Conservation (phyloP, 2,113 vertebrate genomes). For the Smithornis capensis region DNA sequence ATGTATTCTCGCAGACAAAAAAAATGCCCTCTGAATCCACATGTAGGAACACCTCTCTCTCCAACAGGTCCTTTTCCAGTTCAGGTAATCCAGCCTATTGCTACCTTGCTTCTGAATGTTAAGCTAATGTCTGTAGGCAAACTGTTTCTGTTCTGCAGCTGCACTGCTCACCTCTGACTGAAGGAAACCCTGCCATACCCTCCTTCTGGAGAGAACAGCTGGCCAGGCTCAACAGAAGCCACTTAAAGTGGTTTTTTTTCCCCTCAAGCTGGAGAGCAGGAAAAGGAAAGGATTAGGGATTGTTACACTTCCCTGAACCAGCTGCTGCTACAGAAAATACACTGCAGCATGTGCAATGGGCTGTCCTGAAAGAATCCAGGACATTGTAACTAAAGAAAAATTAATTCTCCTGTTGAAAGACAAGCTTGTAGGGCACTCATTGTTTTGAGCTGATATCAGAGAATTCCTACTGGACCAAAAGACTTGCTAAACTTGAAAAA, state of each 20-base stretch:
- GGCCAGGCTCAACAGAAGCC: not conserved
- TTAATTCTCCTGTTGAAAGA: not conserved
- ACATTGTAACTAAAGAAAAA: not conserved
- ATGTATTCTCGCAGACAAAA: not conserved
- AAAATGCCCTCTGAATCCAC: not conserved
- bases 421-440: not conserved
- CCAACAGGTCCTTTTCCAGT: not conserved
- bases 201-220: not conserved
- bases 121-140: not conserved
- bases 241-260: not conserved
- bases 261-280: not conserved
- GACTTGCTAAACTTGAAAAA: not conserved
- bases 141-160: not conserved
- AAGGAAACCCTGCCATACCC: not conserved
- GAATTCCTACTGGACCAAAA: not conserved
- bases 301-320: not conserved
- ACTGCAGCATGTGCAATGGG: not conserved
- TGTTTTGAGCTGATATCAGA: not conserved
- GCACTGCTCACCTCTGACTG: not conserved
- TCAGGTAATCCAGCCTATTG: not conserved
- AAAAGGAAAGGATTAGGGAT: not conserved
- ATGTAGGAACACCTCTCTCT: not conserved
- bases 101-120: not conserved
- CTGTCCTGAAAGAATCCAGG: slow-evolving; percentile 40
- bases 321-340: not conserved